These are phyloP conservation scores for Samia ricini DNA, from an alignment of 1,140 invertebrate genomes.

Conservation along the genomic window DNA sequence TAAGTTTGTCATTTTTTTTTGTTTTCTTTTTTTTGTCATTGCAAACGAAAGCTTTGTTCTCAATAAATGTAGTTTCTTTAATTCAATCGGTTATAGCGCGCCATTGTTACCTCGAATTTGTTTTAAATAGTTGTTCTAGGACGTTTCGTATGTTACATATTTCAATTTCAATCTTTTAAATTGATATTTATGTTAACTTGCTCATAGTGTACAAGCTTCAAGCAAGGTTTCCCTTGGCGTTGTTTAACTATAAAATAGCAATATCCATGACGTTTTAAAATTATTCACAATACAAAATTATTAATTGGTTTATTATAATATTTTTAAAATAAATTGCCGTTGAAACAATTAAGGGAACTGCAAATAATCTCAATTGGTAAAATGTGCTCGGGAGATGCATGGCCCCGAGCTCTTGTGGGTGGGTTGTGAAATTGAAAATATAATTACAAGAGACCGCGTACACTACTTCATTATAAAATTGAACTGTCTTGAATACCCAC, in stretches of 20 bases:
- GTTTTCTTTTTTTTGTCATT: background rate
- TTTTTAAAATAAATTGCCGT: background rate
- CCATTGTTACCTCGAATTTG: background rate
- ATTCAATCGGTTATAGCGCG: background rate
- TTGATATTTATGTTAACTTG: too few species aligned
- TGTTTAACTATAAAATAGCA: background rate
- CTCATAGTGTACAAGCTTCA: background rate
- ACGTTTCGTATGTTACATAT: background rate
- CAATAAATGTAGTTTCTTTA: too few species aligned
- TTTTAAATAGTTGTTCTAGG: background rate
- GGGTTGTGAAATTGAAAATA: slow-evolving; percentile 61
- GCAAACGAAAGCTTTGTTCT: too few species aligned
- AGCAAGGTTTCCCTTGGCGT: too few species aligned
- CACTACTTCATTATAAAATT: slow-evolving; percentile 55
- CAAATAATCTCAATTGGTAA: slow-evolving; percentile 33
- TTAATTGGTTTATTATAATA: background rate
- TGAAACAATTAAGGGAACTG: slow-evolving; percentile 15
- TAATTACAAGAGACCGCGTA: slow-evolving; percentile 54
- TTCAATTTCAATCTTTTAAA: too few species aligned
- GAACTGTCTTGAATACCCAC: slow-evolving; percentile 51
- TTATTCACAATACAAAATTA: background rate
- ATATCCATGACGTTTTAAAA: background rate
- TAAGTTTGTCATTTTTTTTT: too few species aligned
- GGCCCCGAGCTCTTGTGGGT: slow-evolving; percentile 33
- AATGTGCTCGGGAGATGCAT: slow-evolving; percentile 24